Evolutionary conservation across 2,888 invertebrate species (phyloP).

Genomic region (Tenthredo amoena): DNA sequence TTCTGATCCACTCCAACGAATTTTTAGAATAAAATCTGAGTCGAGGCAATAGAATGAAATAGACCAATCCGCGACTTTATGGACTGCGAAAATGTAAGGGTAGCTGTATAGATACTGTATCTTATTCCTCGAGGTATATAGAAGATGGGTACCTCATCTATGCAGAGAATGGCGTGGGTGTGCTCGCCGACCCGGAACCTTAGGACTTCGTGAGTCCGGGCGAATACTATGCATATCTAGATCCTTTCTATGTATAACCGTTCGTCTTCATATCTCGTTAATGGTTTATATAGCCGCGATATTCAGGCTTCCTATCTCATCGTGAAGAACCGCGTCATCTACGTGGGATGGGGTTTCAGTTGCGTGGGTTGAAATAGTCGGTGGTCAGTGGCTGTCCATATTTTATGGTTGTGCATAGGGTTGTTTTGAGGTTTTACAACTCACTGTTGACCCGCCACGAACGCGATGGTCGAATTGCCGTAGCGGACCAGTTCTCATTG

Average conservation of each 20-base stretch:
- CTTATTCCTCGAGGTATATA: constrained; percentile 9
- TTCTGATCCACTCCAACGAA: not conserved
- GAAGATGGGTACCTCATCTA: constrained; percentile 3
- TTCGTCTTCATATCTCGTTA: constrained; percentile 51
- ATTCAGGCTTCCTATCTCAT: constrained; percentile 1
- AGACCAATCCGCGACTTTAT: not conserved
- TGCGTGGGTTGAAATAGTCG: constrained; percentile 24
- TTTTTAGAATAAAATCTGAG: not conserved
- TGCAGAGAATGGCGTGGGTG: constrained; percentile 42
- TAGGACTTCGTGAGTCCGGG: not conserved
- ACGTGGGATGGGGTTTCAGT: constrained; percentile 14
- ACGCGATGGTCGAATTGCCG: not conserved
- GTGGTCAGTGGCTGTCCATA: constrained; percentile 12
- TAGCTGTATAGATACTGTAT: constrained; percentile 3
- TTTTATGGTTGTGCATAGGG: not conserved
- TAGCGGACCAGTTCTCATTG: not conserved
- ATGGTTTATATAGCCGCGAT: constrained; percentile 40
- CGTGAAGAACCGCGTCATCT: constrained; percentile 18
- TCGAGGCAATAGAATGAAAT: not conserved
- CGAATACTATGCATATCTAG: constrained; percentile 35
- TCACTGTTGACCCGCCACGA: not conserved
- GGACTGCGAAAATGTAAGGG: constrained; percentile 9
- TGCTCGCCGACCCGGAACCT: constrained; percentile 51
- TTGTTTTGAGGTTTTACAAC: constrained; percentile 8
- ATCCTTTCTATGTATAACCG: constrained; percentile 40